Conservation (phyloP, 2,888 invertebrate species). For the Sceliomorpha sp. region DNA sequence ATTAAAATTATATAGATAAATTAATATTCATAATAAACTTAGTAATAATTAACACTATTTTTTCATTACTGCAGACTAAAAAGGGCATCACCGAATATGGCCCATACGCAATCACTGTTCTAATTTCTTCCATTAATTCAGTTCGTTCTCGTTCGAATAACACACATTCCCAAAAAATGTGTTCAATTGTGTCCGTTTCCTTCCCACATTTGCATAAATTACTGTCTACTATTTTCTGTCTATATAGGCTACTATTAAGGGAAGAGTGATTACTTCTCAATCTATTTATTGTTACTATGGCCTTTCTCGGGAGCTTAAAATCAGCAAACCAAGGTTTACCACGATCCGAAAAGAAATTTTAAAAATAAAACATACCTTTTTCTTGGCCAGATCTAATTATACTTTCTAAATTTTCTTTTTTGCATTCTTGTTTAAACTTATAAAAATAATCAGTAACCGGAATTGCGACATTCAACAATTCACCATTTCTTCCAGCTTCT, state of each 20-base stretch:
- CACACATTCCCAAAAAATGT: slow-evolving; percentile 19
- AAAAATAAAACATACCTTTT: neutral
- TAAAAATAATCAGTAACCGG: neutral
- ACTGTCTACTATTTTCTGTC: slow-evolving; percentile 17
- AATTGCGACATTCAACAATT: neutral
- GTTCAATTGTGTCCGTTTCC: slow-evolving; percentile 8
- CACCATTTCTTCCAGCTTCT: neutral
- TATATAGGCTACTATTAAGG: slow-evolving; percentile 17
- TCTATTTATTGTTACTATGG: slow-evolving; percentile 20
- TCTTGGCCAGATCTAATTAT: neutral
- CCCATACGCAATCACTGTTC: neutral
- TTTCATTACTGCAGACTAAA: too few species aligned
- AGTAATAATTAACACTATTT: too few species aligned
- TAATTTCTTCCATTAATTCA: neutral
- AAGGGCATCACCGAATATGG: slow-evolving; percentile 11
- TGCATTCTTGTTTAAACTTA: neutral
- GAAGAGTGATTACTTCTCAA: slow-evolving; percentile 18
- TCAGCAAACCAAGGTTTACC: neutral
- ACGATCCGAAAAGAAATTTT: neutral
- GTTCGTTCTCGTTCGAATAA: slow-evolving; percentile 1
- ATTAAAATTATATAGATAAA: too few species aligned
- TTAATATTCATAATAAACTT: too few species aligned
- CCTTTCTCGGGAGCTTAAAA: slow-evolving; percentile 13
- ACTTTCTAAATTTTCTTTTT: neutral
- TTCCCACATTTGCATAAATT: slow-evolving; percentile 14